Conservation (phyloP, 2,888 invertebrate species). For the Ypsolopha sequella region DNA sequence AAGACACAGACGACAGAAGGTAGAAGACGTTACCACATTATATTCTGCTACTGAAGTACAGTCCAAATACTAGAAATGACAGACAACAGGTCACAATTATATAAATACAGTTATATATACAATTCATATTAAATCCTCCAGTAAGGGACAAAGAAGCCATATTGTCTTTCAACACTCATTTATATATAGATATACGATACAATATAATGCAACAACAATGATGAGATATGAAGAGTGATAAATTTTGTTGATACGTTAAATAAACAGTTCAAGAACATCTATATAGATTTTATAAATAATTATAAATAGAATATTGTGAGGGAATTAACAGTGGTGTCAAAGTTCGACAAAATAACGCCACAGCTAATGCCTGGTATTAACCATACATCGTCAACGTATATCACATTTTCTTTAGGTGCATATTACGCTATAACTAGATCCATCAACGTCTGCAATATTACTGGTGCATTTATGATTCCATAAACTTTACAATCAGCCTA, state of each 20-base stretch:
- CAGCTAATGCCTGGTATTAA: slow-evolving; percentile 7
- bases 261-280: slow-evolving; percentile 29
- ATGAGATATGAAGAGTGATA: slow-evolving; percentile 61
- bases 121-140: slow-evolving; percentile 26
- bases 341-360: slow-evolving; percentile 48
- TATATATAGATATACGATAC: slow-evolving; percentile 16
- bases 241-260: slow-evolving; percentile 31
- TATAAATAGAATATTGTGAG: slow-evolving; percentile 38
- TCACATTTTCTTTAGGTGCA: neutral
- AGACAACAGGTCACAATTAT: slow-evolving; percentile 28
- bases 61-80: slow-evolving; percentile 27
- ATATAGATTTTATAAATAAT: slow-evolving; percentile 22
- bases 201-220: slow-evolving; percentile 20
- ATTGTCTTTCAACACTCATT: slow-evolving; percentile 61
- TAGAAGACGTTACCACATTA: neutral
- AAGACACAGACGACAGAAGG: neutral
- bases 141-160: slow-evolving; percentile 42
- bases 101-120: slow-evolving; percentile 10
- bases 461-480: neutral
- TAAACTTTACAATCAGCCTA: neutral
- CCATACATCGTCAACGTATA: slow-evolving; percentile 6
- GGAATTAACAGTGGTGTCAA: slow-evolving; percentile 42
- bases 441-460: neutral
- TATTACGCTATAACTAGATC: neutral
- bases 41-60: slow-evolving; percentile 33